Base-by-base conservation (phyloP, 2,113 vertebrate species). In the Mungos mungo region DNA sequence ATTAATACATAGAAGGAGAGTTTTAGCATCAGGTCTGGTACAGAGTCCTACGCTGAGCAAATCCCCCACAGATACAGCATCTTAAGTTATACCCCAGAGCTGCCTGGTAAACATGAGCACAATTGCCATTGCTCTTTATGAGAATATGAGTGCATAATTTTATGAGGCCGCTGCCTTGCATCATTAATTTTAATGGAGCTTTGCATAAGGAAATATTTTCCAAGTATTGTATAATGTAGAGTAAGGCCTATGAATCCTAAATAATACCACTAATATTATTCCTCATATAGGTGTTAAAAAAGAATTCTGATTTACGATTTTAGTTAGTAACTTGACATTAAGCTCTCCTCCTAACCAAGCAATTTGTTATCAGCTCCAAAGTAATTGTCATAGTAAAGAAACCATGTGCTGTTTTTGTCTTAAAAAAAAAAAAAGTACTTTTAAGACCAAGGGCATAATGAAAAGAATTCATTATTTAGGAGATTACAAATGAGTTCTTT, bases 151-250 rank as follows among this genome's bases (percentile, higher is more conserved):
- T 82, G 72, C 85, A 82, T 76, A 68, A 88, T 97, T 98, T 97
- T 97, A 98, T 97, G 95, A 96, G 88, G 60, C 94, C 47, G 16
- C 90, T 95, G 97, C 88, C 63, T 95, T 95, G 90, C 95, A 80
- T 88, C 94, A 95, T 96, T 97, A 96, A 97, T 96, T 98, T 97
- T 97, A 98, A 97, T 94, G 60, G 94, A 79, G 25, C 21, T 94
- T 97, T 90, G 60, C 97, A 95, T 96, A 83, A 35, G 81, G 60
- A 97, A 94, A 94, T 98, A 90, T 87, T 96, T 96, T 95, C 94
- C 38, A 94, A 94, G 38, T 97, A 93, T 88, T 94, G 72, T 83
- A 25, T 96, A 92, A 95, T 93, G 57, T 90, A 95, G 76, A 93
- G 52, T 31, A 71, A 83, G 31, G 35, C 77, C 88, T 91, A 63